Base-by-base conservation (phyloP, 2,888 invertebrate species). In the Anthoptus insignis region DNA sequence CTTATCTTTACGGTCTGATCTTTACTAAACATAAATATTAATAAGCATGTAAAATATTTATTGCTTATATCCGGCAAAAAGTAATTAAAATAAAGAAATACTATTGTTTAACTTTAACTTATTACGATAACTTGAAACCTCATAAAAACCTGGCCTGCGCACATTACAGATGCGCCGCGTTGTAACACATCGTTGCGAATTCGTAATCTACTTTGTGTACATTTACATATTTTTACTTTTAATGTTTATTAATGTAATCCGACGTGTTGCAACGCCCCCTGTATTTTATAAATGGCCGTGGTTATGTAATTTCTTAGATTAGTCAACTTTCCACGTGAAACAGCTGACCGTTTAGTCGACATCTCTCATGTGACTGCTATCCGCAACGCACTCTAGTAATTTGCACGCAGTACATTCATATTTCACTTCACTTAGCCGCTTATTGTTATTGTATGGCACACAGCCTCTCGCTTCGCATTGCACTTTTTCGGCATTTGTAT, bases 341-440 rank as follows among this genome's bases (percentile, higher is more conserved):
- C 73, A 77, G 74, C 80, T 75, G 78, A 78, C 74, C 71, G 76
- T 77, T 86, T 86, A 87, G 88, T 85, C 85, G 83, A 88, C 90
- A 90, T 93, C 93, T 93, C 93, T 93, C 93, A 91, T 89, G 89
- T 91, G 92, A 81, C 88, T 90, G 90, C 88, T 88, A 73, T 83
- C 74, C 78, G 54, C 56, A 49, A 63, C 76, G 73, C 73, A 72
- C 45, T 21, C 11, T 45, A 45, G 45, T 45, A 22, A 22, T 81
- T 76, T 81, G 87, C 91, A 89, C 89, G 89, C 85, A 54, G 56
- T 79, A 66, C 70, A 72, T 82, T 74, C 82, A 83, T 82, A 71
- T 78, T 74, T 77, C 76, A 66, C 69, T 73, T 42, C 57, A 64
- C 71, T 73, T 74, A 71, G 47, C 52, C 69, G 73, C 69, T 68